Percentiles rank a stretch among this genome's conserved stretches.
These are phyloP conservation scores for Meiosimyza platycephala DNA, from an alignment of 2,888 invertebrate species.

Conservation along the genomic window DNA sequence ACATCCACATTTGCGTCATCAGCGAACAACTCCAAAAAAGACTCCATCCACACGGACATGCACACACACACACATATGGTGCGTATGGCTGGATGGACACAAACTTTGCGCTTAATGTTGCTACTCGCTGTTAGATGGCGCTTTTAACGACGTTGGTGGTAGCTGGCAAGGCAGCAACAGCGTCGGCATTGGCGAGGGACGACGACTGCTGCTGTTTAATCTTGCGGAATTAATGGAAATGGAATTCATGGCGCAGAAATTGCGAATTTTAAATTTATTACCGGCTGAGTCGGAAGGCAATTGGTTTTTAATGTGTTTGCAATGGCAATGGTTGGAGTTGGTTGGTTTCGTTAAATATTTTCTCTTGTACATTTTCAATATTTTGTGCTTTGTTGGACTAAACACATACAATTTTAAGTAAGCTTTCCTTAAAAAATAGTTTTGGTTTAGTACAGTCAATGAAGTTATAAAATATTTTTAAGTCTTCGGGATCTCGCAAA, in stretches of 20 bases:
- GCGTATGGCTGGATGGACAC: slow-evolving; percentile 15
- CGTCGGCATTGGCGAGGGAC: slow-evolving; percentile 52
- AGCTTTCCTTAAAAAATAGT: too few relatives aligned
- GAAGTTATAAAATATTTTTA: too few relatives aligned
- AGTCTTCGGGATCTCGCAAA: too few relatives aligned
- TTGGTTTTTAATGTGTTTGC: slow-evolving; percentile 57
- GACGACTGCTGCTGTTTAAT: slow-evolving; percentile 62
- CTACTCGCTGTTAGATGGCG: slow-evolving; percentile 63
- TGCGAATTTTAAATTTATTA: slow-evolving; percentile 56
- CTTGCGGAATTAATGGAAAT: slow-evolving; percentile 68
- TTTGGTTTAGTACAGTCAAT: too few relatives aligned
- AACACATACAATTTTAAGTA: too few relatives aligned
- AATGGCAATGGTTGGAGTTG: too few relatives aligned
- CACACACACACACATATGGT: slow-evolving; percentile 17
- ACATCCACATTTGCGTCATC: not conserved
- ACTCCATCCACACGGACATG: not conserved
- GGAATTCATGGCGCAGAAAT: slow-evolving; percentile 67
- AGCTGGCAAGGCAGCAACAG: slow-evolving; percentile 49
- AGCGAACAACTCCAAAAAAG: not conserved
- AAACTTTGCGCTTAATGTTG: slow-evolving; percentile 45
- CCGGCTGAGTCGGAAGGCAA: slow-evolving; percentile 52
- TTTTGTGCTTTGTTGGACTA: too few relatives aligned
- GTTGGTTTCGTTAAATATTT: too few relatives aligned
- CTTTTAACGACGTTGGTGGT: slow-evolving; percentile 48
- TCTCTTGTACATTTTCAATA: too few relatives aligned